Base-by-base conservation (phyloP, 1,140 invertebrate species). In the Micrasema minimum region DNA sequence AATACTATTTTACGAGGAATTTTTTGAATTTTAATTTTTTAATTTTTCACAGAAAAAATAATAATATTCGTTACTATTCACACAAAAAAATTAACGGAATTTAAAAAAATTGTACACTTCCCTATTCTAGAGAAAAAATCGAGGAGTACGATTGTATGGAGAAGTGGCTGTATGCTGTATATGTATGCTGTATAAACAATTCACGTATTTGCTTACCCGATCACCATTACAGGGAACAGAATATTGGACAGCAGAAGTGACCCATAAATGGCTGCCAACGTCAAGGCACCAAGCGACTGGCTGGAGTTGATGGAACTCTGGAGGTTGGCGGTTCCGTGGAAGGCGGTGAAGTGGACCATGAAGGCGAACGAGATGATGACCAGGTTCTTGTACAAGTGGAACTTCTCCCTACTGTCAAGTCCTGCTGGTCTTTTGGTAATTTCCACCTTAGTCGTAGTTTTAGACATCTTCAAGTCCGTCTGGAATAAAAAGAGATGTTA, bases 311-410 rank as follows among this genome's bases (percentile, higher is more conserved):
- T 85, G 0, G 90, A 91, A 77, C 90, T 91, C 79, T 93, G 93
- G 1, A 95, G 85, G 77, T 93, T 93, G 4, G 91, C 89, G 2
- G 93, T 88, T 1, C 91, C 90, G 81, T 93, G 91, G 79, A 93
- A 95, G 0, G 93, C 92, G 0, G 91, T 94, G 79, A 95, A 94
- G 38, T 93, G 89, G 38, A 94, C 84, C 86, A 93, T 91, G 79
- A 94, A 94, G 2, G 91, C 90, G 35, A 91, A 83, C 0, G 91
- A 90, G 11, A 94, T 87, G 16, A 92, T 83, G 22, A 92, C 77
- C 22, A 93, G 87, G 77, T 93, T 93, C 76, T 88, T 90, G 77
- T 89, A 86, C 72, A 93, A 92, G 10, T 90, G 82, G 82, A 87
- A 87, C 80, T 86, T 84, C 77, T 92, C 90, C 81, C 79, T 18